These are phyloP conservation scores for Apotomis betuletana DNA, from an alignment of 2,888 invertebrate genomes.

Conservation along the genomic window DNA sequence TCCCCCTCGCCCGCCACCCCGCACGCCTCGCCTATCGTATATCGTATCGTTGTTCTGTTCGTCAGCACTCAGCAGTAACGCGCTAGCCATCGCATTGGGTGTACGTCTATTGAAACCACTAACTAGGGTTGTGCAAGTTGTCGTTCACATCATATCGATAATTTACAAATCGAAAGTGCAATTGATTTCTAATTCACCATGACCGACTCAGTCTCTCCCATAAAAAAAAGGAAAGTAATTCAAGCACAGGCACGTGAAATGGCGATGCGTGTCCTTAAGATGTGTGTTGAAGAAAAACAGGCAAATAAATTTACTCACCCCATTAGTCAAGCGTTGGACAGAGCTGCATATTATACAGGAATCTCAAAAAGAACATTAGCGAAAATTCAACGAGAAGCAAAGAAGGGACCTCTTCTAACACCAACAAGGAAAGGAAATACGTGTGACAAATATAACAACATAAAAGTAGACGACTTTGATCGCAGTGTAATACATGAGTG, in stretches of 20 bases:
- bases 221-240: background rate
- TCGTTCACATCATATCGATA: background rate
- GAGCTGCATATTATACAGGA: background rate
- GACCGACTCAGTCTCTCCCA: background rate
- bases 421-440: background rate
- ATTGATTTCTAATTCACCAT: background rate
- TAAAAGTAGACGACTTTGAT: background rate
- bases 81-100: background rate
- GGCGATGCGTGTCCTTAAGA: background rate
- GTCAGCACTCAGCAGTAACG: background rate
- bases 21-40: too few species aligned
- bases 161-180: background rate
- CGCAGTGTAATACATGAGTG: conserved; percentile 1
- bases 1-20: background rate
- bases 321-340: background rate
- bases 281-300: conserved; percentile 4
- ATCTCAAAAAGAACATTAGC: conserved; percentile 1
- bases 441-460: background rate
- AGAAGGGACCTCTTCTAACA: background rate
- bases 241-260: background rate
- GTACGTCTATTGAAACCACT: background rate
- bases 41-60: background rate
- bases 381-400: background rate
- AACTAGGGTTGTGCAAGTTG: background rate
- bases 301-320: background rate